These are phyloP conservation scores for Hydrocynus forskahlii DNA, from an alignment of 2,797 vertebrate genomes.

Conservation along the genomic window DNA sequence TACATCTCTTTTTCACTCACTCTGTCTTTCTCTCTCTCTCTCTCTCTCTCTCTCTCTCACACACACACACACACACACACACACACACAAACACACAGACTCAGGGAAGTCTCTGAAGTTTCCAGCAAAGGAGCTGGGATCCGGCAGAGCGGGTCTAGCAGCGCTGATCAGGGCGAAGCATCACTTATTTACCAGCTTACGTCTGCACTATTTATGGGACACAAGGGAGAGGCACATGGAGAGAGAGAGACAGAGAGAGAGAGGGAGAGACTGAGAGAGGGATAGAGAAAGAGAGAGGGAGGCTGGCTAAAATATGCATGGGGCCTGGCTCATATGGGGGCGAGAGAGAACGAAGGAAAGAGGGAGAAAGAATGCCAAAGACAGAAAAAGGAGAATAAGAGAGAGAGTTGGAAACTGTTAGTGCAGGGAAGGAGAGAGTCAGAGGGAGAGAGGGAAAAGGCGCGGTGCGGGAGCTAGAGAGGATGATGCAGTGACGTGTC, in stretches of 20 bases:
- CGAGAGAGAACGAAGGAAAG: slow-evolving; percentile 60
- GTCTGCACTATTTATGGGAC: slow-evolving; percentile 86
- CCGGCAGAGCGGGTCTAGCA: slow-evolving; percentile 70
- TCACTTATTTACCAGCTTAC: slow-evolving; percentile 86
- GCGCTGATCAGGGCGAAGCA: slow-evolving; percentile 81
- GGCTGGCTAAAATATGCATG: slow-evolving; percentile 85
- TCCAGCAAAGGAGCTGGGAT: slow-evolving; percentile 72
- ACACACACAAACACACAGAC: slow-evolving; percentile 30
- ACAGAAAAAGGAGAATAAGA: slow-evolving; percentile 52
- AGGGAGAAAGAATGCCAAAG: slow-evolving; percentile 48
- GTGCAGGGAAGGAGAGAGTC: slow-evolving; percentile 42
- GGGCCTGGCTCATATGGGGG: slow-evolving; percentile 78
- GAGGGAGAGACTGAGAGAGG: slow-evolving; percentile 69
- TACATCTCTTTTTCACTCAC: slow-evolving; percentile 5
- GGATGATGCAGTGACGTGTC: slow-evolving; percentile 71
- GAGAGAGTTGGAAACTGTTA: slow-evolving; percentile 55
- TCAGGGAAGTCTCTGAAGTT: slow-evolving; percentile 71
- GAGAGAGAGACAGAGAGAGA: slow-evolving; percentile 38
- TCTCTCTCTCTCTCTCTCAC: slow-evolving; percentile 22
- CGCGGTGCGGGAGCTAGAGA: slow-evolving; percentile 60
- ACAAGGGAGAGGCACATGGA: slow-evolving; percentile 74
- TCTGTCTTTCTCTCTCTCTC: slow-evolving; percentile 10
- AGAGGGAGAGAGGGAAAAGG: slow-evolving; percentile 44
- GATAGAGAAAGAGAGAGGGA: slow-evolving; percentile 61
- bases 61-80: slow-evolving; percentile 40